Evolutionary conservation across 1,140 invertebrate species (phyloP).

Genomic region (Conus betulinus): DNA sequence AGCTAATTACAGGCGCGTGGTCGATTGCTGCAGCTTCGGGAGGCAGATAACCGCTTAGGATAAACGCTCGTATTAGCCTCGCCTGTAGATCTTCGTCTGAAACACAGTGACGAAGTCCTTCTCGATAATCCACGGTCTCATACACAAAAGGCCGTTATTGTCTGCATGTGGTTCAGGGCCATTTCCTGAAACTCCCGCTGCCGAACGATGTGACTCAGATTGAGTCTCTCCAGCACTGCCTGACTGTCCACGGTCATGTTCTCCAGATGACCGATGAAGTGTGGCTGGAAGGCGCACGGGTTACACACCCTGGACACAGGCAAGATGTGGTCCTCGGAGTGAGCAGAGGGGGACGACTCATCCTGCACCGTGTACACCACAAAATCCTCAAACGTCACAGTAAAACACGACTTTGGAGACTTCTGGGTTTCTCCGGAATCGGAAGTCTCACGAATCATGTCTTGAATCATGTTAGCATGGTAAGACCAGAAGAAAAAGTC

Average conservation of each 20-base stretch:
- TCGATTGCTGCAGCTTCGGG: not conserved
- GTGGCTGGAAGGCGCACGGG: constrained; percentile 37
- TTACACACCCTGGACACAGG: constrained; percentile 34
- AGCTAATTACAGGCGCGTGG: not conserved
- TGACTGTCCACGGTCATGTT: constrained; percentile 35
- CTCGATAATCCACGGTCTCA: not conserved
- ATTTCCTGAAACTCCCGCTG: not conserved
- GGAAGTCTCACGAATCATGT: not conserved
- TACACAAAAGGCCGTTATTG: constrained; percentile 32
- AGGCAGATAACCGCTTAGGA: constrained; percentile 37
- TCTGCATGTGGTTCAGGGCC: constrained; percentile 20
- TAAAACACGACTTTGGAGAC: not conserved
- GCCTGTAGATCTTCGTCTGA: constrained; percentile 12
- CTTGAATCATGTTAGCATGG: constrained; percentile 22
- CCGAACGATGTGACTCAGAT: not conserved
- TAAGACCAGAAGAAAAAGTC: constrained; percentile 40
- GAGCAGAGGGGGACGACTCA: not conserved
- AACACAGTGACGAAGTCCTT: constrained; percentile 15
- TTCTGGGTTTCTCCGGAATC: not conserved
- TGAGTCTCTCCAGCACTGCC: constrained; percentile 15
- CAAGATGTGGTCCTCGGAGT: constrained; percentile 37
- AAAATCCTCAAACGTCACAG: constrained; percentile 47
- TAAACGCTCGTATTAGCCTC: constrained; percentile 32
- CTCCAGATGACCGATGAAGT: constrained; percentile 42
- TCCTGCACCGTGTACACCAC: constrained; percentile 25